Evolutionary conservation across 2,888 invertebrate genomes (phyloP).

Genomic region (Zootermopsis nevadensis): DNA sequence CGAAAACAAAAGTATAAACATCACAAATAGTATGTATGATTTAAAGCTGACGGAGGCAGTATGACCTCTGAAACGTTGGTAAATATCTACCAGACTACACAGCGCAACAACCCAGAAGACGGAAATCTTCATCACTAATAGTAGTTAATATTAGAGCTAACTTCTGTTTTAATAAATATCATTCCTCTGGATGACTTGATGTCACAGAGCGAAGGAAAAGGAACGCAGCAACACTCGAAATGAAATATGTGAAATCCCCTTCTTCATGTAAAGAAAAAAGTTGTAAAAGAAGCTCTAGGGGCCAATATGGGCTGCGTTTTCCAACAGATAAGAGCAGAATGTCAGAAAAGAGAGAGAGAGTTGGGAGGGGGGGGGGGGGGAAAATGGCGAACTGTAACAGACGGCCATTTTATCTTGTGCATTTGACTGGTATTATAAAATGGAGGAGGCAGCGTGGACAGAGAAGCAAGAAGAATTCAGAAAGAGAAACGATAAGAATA

Average conservation of each 20-base stretch:
- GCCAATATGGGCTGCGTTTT: conserved; percentile 57
- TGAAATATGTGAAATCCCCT: conserved; percentile 56
- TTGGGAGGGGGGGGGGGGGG: conserved; percentile 5
- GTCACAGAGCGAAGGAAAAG: conserved; percentile 45
- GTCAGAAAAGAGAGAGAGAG: neutral
- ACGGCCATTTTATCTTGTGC: conserved; percentile 46
- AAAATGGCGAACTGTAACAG: conserved; percentile 38
- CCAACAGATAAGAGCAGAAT: conserved; percentile 52
- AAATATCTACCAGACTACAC: no score
- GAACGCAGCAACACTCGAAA: conserved; percentile 55
- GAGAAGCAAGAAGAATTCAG: neutral
- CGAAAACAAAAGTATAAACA: no score
- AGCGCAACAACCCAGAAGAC: no score
- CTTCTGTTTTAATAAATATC: neutral
- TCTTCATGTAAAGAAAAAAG: conserved; percentile 42
- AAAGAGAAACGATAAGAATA: neutral
- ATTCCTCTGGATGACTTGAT: conserved; percentile 11
- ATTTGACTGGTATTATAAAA: conserved; percentile 37
- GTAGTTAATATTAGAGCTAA: neutral
- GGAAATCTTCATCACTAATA: neutral
- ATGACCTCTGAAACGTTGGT: no score
- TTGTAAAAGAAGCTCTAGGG: conserved; percentile 44
- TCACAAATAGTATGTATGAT: no score
- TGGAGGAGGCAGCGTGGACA: conserved; percentile 19
- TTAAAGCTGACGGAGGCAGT: no score